Conservation (phyloP, 1,140 invertebrate species). For the Augochlora pura region DNA sequence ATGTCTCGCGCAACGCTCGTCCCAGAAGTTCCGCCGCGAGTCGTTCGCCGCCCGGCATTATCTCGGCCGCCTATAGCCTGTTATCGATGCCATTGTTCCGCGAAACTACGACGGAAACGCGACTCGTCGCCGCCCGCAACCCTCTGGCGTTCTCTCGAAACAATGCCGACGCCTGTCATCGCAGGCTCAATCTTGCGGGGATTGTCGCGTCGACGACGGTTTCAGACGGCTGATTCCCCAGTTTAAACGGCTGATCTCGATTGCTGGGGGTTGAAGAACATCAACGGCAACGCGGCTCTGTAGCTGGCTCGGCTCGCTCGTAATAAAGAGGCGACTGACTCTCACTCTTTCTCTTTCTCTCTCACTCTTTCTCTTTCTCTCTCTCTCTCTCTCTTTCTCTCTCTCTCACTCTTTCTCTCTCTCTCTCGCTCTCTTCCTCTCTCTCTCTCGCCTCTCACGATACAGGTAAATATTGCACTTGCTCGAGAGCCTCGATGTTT, state of each 20-base stretch:
- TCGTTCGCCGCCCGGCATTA: conserved; percentile 22
- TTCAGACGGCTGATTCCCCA: conserved; percentile 15
- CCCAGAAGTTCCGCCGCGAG: conserved; percentile 6
- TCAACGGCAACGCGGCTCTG: neutral
- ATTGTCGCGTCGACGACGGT: conserved; percentile 33
- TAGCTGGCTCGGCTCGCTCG: neutral
- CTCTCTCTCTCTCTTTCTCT: no score
- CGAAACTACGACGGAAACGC: conserved; percentile 26
- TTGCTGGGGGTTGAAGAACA: neutral
- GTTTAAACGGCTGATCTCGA: neutral
- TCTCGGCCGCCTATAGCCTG: conserved; percentile 31
- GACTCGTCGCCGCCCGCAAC: conserved; percentile 15
- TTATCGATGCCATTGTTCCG: conserved; percentile 50
- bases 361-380: no score
- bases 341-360: no score
- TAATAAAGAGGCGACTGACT: neutral
- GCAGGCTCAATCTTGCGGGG: conserved; percentile 28
- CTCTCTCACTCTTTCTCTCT: no score
- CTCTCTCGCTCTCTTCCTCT: no score
- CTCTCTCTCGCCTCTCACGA: no score
- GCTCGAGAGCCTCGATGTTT: no score
- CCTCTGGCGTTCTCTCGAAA: conserved; percentile 21
- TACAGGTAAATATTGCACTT: neutral
- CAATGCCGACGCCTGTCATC: conserved; percentile 38
- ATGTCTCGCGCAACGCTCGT: conserved; percentile 22